Evolutionary conservation across 2,797 vertebrate species (phyloP), one percentile per base, ranked within the genome.

Genomic region (Falco novaeseelandiae): DNA sequence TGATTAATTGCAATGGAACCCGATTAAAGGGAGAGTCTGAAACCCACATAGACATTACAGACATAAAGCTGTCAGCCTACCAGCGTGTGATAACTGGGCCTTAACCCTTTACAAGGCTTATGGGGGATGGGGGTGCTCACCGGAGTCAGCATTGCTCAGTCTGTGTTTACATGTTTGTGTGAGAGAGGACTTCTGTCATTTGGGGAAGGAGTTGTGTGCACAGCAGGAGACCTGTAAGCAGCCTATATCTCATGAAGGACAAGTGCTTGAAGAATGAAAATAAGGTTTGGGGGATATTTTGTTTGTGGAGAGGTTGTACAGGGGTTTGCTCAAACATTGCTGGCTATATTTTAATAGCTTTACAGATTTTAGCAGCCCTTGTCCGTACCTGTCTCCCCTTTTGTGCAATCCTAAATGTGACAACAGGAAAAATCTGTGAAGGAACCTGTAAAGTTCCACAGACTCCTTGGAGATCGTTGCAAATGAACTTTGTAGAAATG

Each of bases 1-100:
- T 97, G 97, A 97, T 97, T 97, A 97, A 97, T 89, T 96, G 95
- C 94, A 94, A 40, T 91, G 76, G 79, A 95, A 96, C 96, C 79
- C 4, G 87, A 96, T 97, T 97, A 97, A 97, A 97, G 92, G 22
- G 83, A 97, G 93, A 94, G 49, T 88, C 92, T 93, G 83, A 97
- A 96, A 94, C 87, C 71, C 61, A 61, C 94, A 90, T 85, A 95
- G 89, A 93, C 78, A 42, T 91, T 90, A 76, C 51, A 93, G 95
- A 96, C 93, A 93, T 96, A 97, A 97, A 97, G 74, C 93, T 97
- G 89, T 96, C 96, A 93, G 83, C 94, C 93, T 90, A 96, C 78
- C 67, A 95, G 90, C 62, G 0, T 95, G 90, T 59, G 79, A 95
- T 93, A 95, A 94, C 90, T 79, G 89, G 88, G 82, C 82, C 58